These are phyloP conservation scores for Neogobius melanostomus DNA, from an alignment of 2,113 vertebrate species.

Conservation along the genomic window DNA sequence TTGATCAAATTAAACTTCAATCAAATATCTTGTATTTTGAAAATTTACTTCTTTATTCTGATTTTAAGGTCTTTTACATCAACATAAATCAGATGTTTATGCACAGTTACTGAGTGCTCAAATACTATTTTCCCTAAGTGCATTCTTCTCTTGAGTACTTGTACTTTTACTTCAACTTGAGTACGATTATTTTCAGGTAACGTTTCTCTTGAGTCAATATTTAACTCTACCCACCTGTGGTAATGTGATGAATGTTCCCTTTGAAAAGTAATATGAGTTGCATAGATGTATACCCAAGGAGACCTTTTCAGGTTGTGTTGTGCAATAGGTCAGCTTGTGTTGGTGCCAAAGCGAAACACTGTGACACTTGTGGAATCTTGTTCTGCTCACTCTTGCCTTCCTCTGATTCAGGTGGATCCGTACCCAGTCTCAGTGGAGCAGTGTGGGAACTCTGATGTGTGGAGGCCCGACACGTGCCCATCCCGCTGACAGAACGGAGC, in stretches of 20 bases:
- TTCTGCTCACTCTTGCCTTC: neutral
- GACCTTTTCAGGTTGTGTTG: neutral
- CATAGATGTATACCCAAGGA: neutral
- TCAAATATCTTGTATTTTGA: no score
- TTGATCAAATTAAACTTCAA: no score
- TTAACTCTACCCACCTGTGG: no score
- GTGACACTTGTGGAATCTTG: neutral
- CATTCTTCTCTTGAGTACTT: no score
- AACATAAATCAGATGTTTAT: no score
- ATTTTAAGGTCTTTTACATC: no score
- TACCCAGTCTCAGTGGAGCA: conserved; percentile 86
- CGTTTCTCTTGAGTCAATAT: no score
- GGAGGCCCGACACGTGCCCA: conserved; percentile 84
- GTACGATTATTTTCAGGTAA: neutral
- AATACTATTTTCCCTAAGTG: no score
- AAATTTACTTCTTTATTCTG: no score
- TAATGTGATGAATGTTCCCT: neutral
- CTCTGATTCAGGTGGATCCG: conserved; percentile 84
- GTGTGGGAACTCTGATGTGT: conserved; percentile 53
- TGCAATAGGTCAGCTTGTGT: neutral
- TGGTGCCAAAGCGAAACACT: neutral
- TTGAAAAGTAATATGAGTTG: neutral
- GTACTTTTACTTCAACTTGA: neutral
- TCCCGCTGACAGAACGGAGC: conserved; percentile 82
- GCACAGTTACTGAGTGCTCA: no score